These are phyloP conservation scores for Blomia tropicalis DNA, from an alignment of 2,888 invertebrate species.

Conservation along the genomic window DNA sequence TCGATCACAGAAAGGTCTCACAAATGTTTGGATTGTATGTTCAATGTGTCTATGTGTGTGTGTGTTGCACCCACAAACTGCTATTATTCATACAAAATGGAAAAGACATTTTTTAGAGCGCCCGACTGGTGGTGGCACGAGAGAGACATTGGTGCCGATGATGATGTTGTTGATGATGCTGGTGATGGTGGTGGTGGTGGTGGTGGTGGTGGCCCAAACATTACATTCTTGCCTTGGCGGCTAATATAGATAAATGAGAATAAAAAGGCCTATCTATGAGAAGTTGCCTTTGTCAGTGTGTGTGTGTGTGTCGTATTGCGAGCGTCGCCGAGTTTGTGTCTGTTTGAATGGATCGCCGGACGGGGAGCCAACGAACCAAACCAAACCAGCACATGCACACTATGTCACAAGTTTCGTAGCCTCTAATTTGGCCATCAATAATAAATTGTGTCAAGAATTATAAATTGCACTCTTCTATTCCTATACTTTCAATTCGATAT, in stretches of 20 bases:
- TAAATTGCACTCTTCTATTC: slow-evolving; percentile 13
- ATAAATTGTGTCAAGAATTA: slow-evolving; percentile 13
- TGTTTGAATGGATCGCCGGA: slow-evolving; percentile 2
- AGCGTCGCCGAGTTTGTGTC: too few species aligned
- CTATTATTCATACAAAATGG: slow-evolving; percentile 7
- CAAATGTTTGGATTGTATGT: too few species aligned
- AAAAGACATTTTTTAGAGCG: background rate
- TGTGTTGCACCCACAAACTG: too few species aligned
- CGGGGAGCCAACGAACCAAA: too few species aligned
- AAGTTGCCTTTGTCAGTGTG: background rate
- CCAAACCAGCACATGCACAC: too few species aligned
- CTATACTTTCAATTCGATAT: background rate
- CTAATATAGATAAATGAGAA: slow-evolving; percentile 15
- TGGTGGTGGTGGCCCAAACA: too few species aligned
- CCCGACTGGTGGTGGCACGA: background rate
- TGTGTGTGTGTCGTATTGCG: too few species aligned
- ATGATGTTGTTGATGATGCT: too few species aligned
- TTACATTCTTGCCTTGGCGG: too few species aligned
- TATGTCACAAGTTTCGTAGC: background rate
- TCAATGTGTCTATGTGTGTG: too few species aligned
- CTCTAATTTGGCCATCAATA: slow-evolving; percentile 8
- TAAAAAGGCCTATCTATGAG: slow-evolving; percentile 7
- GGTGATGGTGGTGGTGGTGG: too few species aligned
- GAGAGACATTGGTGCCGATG: background rate
- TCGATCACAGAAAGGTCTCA: too few species aligned